Conservation (phyloP, 2,888 invertebrate species). For the Yponomeuta cagnagella region DNA sequence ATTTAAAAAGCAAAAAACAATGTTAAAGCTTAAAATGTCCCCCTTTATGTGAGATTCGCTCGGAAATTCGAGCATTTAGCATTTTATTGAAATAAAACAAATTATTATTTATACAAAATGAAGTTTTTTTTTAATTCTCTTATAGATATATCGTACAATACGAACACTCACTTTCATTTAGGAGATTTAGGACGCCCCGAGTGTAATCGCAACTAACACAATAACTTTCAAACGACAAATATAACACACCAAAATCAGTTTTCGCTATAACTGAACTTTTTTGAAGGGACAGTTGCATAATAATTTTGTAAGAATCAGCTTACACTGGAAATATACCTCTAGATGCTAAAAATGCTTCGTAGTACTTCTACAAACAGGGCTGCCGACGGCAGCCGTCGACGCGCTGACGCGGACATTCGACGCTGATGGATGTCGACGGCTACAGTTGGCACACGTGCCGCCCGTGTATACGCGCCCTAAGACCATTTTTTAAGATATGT, state of each 20-base stretch:
- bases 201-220: background rate
- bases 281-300: background rate
- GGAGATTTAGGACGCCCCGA: background rate
- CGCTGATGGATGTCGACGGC: too few species aligned
- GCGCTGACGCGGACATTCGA: too few species aligned
- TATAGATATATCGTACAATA: background rate
- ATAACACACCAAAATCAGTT: background rate
- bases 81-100: conserved; percentile 16
- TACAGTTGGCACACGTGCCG: too few species aligned
- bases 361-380: too few species aligned
- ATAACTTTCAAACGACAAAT: background rate
- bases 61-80: conserved; percentile 7
- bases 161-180: background rate
- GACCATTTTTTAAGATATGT: too few species aligned
- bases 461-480: too few species aligned
- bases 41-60: background rate
- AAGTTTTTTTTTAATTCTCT: background rate
- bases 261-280: background rate
- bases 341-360: background rate
- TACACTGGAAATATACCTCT: background rate
- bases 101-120: conserved; percentile 7
- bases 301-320: background rate
- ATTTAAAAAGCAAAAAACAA: background rate
- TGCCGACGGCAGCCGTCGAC: too few species aligned
- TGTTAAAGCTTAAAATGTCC: background rate